Conservation (phyloP, 2,113 vertebrate species). For the Capreolus pygargus region DNA sequence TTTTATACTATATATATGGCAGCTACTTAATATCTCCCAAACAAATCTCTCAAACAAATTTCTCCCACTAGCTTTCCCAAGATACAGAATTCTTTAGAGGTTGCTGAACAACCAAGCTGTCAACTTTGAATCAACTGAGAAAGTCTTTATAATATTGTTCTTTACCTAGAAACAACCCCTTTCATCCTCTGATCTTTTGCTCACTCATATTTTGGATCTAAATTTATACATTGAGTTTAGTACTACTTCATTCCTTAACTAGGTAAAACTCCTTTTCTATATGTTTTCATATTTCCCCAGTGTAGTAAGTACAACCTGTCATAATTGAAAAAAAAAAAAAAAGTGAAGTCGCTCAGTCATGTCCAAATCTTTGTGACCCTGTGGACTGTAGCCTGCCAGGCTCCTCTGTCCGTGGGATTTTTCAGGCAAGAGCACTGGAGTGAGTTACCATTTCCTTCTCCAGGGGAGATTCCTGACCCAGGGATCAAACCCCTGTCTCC, state of each 20-base stretch:
- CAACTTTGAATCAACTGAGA: background rate
- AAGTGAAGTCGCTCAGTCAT: background rate
- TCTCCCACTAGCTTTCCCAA: background rate
- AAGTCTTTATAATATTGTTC: background rate
- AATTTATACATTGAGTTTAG: background rate
- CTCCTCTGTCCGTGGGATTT: background rate
- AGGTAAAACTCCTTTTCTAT: background rate
- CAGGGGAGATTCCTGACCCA: background rate
- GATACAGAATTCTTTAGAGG: background rate
- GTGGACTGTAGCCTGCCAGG: background rate
- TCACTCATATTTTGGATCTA: background rate
- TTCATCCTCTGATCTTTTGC: background rate
- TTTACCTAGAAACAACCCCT: background rate
- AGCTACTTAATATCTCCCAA: background rate
- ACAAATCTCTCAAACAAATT: background rate
- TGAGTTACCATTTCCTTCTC: background rate
- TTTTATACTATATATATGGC: background rate
- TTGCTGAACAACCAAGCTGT: background rate
- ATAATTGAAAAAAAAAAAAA: background rate
- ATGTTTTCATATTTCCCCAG: background rate
- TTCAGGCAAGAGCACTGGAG: background rate
- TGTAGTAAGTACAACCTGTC: background rate
- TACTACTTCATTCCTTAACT: background rate
- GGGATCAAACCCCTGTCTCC: rapidly evolving
- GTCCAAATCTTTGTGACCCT: background rate